Evolutionary conservation across 2,888 invertebrate genomes (phyloP), one percentile per base, ranked within the genome.

Genomic region (Platerodrilus igneus): DNA sequence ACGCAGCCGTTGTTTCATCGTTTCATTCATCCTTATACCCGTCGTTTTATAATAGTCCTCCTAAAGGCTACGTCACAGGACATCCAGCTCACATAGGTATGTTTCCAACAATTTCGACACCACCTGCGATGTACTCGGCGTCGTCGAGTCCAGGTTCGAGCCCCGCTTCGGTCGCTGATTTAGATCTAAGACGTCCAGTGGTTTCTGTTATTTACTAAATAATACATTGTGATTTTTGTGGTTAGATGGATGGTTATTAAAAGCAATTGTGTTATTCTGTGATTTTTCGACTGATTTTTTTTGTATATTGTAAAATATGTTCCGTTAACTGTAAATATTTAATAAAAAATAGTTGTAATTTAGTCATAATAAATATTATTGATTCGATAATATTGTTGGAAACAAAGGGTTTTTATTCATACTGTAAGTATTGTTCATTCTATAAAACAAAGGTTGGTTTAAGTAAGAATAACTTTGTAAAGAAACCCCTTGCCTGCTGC

Each of bases 21-120:
- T 76, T 83, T 59, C 82, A 83, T 60, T 79, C 80, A 3, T 79
- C 81, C 16, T 76, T 83, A 58, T 84, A 84, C 60, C 78, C 80
- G 3, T 79, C 81, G 36, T 68, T 83, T 55, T 83, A 83, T 65
- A 69, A 69, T 25, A 50, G 64, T 10, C 48, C 57, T 6, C 60
- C 69, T 54, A 71, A 68, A 1, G 73, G 70, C 39, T 75, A 75
- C 52, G 66, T 71, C 1, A n/a, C n/a, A n/a, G n/a, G n/a, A n/a
- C n/a, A n/a, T n/a, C 73, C 77, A 2, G 71, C 75, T 21, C 72
- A 74, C 55, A 58, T 68, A 46, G 72, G 72, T 14, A 73, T 77
- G 61, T 77, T 75, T 57, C 44, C 57, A 1, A 37, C 52, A 8
- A 58, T 64, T 36, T 56, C 61, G 2, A 53, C 65, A 30, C 74